Base-by-base conservation (phyloP, 1,140 invertebrate species). In the Schlechtendalia chinensis region DNA sequence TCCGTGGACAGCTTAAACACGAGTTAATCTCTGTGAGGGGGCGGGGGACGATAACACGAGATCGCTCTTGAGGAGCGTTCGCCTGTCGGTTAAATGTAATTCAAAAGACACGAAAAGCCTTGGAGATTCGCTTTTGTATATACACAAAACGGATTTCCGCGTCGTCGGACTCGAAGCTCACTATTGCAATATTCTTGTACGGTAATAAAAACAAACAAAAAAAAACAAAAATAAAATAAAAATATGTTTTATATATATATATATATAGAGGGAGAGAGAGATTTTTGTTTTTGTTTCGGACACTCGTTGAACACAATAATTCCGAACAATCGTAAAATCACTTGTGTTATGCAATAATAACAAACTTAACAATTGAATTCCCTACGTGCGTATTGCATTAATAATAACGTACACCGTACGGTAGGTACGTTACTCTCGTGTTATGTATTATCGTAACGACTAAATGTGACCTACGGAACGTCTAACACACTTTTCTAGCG, bases 81-180 rank as follows among this genome's bases (percentile, higher is more conserved):
- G 1, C 39, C 8, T 24, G 50, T 69, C 45, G 39, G 17, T 69
- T 47, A 45, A 69, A 47, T 4, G 8, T 8, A 47, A 50, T 69
- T 24, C 19, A 11, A 45, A n/a, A 17, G 74, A 77, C 74, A 77
- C 74, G 29, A 77, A 77, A 59, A 77, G n/a, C 54, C 54, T 58
- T 16, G 17, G 74, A 77, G 74, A 77, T 77, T 77, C 74, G 29
- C n/a, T 77, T 69, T 50, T 77, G 54, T 59, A 77, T 77, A 45
- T 77, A 39, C 56, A 77, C 54, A 77, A 77, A 77, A 77, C 54
- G 16, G 54, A 58, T 77, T 77, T 77, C 29, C 29, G 74, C 14
- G 74, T 77, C 74, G 59, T 54, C 32, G 27, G 72, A 75, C 29
- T 39, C 39, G 47, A 69, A 69, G 67, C 22, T 50, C 50, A 69